phyloP scores from a whole-genome alignment of 2,113 vertebrate species.

The Hylia prasina region DNA sequence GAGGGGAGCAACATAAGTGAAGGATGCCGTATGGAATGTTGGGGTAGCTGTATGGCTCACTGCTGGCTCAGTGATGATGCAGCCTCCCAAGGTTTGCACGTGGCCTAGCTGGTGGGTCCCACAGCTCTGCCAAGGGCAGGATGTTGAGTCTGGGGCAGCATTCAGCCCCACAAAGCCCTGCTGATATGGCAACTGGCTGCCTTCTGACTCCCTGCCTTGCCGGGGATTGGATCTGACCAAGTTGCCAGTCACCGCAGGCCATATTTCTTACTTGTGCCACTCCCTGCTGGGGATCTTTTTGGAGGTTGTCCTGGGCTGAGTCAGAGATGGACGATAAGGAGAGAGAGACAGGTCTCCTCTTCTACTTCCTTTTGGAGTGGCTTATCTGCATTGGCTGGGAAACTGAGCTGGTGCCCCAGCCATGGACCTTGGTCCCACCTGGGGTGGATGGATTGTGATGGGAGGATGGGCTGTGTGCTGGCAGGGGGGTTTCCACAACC shows the following conservation, averaged over 20 bases:
- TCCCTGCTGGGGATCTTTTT: not conserved
- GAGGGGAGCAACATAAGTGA: not conserved
- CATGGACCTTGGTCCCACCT: rapidly evolving
- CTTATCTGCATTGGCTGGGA: not conserved
- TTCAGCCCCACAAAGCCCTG: not conserved
- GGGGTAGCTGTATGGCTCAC: rapidly evolving
- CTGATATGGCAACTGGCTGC: rapidly evolving
- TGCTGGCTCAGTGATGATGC: not conserved
- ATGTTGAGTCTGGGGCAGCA: not conserved
- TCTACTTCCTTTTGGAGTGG: rapidly evolving
- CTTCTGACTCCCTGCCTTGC: not conserved
- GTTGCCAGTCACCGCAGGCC: not conserved
- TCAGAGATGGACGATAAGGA: not conserved
- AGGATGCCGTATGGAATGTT: not conserved
- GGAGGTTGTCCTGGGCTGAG: not conserved
- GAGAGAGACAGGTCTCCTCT: not conserved
- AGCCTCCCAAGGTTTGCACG: not conserved
- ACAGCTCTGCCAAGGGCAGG: not conserved
- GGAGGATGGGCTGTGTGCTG: not conserved
- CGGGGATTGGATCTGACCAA: not conserved
- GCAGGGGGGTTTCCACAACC: not conserved
- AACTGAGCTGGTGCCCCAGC: not conserved
- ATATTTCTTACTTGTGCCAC: not conserved
- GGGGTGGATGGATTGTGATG: too few species aligned
- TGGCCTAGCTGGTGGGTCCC: not conserved